These are phyloP conservation scores for Ceyx margarethae DNA, from an alignment of 2,113 vertebrate genomes.

Conservation along the genomic window DNA sequence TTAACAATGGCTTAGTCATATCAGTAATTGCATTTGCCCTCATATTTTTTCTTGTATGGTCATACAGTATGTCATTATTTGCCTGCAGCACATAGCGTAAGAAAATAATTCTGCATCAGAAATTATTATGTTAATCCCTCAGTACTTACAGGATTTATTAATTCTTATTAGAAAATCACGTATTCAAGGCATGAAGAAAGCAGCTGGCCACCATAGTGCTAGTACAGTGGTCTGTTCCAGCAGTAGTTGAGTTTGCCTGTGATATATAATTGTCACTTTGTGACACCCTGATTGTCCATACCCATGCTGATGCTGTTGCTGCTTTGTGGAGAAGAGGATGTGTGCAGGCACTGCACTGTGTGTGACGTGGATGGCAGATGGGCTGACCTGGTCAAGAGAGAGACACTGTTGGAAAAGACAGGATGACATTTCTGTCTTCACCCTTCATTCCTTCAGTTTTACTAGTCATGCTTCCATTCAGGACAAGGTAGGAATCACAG, in stretches of 20 bases:
- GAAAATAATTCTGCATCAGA: background rate
- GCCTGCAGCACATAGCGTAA: background rate
- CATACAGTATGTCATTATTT: background rate
- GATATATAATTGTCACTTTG: background rate
- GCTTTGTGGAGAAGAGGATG: background rate
- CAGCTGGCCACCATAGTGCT: background rate
- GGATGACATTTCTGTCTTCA: background rate
- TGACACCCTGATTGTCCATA: background rate
- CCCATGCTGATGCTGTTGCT: background rate
- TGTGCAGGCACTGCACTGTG: background rate
- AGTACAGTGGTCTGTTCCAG: background rate
- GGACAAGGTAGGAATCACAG: background rate
- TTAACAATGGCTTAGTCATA: background rate
- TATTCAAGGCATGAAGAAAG: background rate
- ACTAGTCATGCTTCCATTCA: rapidly evolving
- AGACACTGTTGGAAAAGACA: background rate
- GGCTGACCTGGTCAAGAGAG: background rate
- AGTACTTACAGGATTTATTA: background rate
- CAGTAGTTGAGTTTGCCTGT: background rate
- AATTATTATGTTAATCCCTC: background rate
- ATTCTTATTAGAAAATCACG: background rate
- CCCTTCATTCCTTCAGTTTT: background rate
- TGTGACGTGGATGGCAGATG: background rate
- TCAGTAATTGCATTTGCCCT: background rate
- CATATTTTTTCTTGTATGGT: background rate